Base-by-base conservation (phyloP, 2,113 vertebrate genomes). In the Rostratula benghalensis region DNA sequence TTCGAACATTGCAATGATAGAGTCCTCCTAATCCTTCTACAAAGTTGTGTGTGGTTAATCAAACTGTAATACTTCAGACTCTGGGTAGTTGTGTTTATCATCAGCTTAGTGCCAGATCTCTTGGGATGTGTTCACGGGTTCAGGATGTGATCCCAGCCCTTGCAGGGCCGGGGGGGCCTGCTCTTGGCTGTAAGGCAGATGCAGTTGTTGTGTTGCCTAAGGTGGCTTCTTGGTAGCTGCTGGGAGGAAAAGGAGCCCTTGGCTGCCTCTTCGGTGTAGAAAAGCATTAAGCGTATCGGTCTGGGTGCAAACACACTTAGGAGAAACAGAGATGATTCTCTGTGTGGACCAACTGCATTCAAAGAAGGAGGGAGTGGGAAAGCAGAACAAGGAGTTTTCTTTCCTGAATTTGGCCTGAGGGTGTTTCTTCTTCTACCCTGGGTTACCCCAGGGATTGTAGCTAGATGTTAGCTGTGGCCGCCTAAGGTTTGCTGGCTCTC, bases 11-110 rank as follows among this genome's bases (percentile, higher is more conserved):
- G 53, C 68, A 71, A 25, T n/a, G 51, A 92, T 64, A 86, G 65
- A 95, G 69, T 88, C 46, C 20, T 80, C 43, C 76, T 97, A 95
- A 97, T 95, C 96, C 92, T 95, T 86, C 71, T 41, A 91, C 89
- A 90, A 95, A 97, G 87, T 31, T 84, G 37, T 5, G 12, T 50
- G n/a, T 87, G 75, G 54, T 71, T 94, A 95, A 97, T 94, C 91
- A 97, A 77, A 89, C 48, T 12, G 30, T 70, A 31, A 24, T 6
- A 41, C 64, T 54, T 77, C 53, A 53, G 84, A 59, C 63, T 83
- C 30, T 24, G 45, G 35, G 70, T 54, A 43, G 46, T 50, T 98
- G 83, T 96, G 85, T 94, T 95, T 95, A 76, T 85, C 77, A 56
- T 79, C 53, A 54, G 79, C 83, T 95, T 97, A 91, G 39, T 91